Percentiles rank a stretch among this genome's conserved stretches.
Conservation (phyloP, 2,113 vertebrate species). For the Camelus dromedarius region DNA sequence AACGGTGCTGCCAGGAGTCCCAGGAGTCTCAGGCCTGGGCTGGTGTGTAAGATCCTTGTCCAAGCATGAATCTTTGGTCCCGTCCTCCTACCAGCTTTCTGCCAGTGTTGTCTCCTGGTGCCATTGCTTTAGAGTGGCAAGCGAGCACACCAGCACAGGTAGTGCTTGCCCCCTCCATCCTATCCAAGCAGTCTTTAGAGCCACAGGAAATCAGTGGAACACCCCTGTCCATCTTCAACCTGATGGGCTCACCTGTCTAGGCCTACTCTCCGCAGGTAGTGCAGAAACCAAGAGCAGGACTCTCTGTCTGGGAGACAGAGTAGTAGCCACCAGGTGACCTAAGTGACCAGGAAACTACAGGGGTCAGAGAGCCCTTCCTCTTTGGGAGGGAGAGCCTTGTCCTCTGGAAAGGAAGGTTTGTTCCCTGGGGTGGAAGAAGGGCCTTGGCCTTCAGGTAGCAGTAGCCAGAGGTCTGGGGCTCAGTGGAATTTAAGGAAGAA, state of each 20-base stretch:
- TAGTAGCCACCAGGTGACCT: background rate
- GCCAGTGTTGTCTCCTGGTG: background rate
- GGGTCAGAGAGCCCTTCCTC: background rate
- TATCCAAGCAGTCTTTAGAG: background rate
- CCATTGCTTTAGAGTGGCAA: background rate
- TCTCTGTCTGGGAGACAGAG: background rate
- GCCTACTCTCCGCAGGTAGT: background rate
- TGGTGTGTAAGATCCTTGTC: background rate
- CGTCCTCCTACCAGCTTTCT: background rate
- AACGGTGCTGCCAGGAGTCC: background rate
- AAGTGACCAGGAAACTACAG: background rate
- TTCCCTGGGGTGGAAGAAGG: background rate
- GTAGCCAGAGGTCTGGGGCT: background rate
- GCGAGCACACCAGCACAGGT: background rate
- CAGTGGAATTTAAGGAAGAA: background rate
- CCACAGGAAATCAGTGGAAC: background rate
- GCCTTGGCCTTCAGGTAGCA: background rate
- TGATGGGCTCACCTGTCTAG: background rate
- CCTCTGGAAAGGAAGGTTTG: background rate
- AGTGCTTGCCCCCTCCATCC: background rate
- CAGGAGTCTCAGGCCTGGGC: background rate
- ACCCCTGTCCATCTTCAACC: background rate
- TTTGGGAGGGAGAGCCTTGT: background rate
- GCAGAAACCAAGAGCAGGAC: background rate
- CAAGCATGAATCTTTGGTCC: background rate